Evolutionary conservation across 2,113 vertebrate genomes (phyloP).

Genomic region (Pelusios castaneus): DNA sequence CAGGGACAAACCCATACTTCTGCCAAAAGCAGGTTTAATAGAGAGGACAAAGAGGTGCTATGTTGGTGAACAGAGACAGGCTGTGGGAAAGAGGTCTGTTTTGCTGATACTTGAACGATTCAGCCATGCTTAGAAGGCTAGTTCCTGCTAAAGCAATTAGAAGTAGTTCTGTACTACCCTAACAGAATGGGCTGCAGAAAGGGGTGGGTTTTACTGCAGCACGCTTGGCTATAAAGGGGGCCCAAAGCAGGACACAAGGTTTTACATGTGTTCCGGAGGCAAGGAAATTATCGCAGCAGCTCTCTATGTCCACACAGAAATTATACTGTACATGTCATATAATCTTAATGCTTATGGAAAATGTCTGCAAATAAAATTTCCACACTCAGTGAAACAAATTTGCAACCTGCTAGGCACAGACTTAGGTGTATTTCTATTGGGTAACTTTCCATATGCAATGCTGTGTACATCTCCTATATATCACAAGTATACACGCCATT

Average conservation of each 20-base stretch:
- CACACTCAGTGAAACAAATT: neutral
- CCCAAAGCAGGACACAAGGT: neutral
- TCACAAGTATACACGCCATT: neutral
- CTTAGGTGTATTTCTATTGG: neutral
- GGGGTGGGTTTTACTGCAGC: neutral
- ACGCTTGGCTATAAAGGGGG: neutral
- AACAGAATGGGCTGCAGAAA: accelerated
- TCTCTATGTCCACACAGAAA: neutral
- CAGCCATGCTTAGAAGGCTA: accelerated
- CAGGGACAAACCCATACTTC: slow-evolving; percentile 13
- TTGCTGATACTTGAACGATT: neutral
- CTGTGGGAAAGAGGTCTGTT: neutral
- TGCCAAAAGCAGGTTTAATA: slow-evolving; percentile 34
- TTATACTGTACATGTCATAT: neutral
- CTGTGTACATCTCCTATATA: neutral
- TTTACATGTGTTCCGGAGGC: accelerated
- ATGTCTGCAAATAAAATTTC: neutral
- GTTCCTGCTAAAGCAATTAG: neutral
- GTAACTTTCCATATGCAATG: neutral
- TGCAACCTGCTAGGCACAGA: neutral
- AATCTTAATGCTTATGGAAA: accelerated
- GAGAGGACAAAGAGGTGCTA: slow-evolving; percentile 33
- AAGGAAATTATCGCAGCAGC: neutral
- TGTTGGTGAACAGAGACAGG: neutral
- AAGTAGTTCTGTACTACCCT: neutral